These are phyloP conservation scores for Dryococelus australis DNA, from an alignment of 2,888 invertebrate genomes.

Conservation along the genomic window DNA sequence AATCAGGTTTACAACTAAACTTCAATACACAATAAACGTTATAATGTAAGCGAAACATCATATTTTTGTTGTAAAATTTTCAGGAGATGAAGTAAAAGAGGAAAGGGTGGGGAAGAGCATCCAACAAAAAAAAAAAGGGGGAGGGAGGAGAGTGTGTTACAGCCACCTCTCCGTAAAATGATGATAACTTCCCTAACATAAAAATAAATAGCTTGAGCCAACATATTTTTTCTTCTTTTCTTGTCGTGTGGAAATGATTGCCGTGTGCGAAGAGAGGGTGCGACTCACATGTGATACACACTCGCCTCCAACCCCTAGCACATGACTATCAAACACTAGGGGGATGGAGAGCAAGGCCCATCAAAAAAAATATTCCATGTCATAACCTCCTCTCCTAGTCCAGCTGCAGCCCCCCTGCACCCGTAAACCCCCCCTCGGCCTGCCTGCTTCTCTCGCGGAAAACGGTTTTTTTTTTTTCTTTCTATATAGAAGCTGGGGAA, in stretches of 20 bases:
- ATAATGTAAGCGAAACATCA: neutral
- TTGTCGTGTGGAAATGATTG: constrained; percentile 43
- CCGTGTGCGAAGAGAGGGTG: constrained; percentile 31
- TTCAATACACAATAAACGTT: neutral
- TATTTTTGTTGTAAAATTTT: constrained; percentile 3
- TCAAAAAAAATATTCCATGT: constrained; percentile 41
- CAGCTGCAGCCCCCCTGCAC: constrained; percentile 18
- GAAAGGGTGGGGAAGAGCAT: neutral
- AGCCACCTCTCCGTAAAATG: constrained; percentile 32
- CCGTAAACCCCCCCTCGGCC: constrained; percentile 18
- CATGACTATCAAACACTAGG: constrained; percentile 18
- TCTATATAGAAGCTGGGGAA: constrained; percentile 39
- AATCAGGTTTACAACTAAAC: too few relatives aligned
- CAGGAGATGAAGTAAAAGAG: neutral
- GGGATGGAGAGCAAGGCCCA: constrained; percentile 28
- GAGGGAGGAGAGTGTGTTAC: neutral
- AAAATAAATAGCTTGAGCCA: constrained; percentile 47
- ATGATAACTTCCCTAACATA: constrained; percentile 46
- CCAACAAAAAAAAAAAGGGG: neutral
- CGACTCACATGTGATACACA: constrained; percentile 19
- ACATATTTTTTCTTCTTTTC: constrained; percentile 44
- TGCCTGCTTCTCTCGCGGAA: neutral
- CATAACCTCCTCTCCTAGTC: constrained; percentile 37
- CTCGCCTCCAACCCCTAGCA: constrained; percentile 30
- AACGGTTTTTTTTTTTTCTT: constrained; percentile 21